Conservation (phyloP, 2,113 vertebrate species). For the Andinoacara biseriatus region DNA sequence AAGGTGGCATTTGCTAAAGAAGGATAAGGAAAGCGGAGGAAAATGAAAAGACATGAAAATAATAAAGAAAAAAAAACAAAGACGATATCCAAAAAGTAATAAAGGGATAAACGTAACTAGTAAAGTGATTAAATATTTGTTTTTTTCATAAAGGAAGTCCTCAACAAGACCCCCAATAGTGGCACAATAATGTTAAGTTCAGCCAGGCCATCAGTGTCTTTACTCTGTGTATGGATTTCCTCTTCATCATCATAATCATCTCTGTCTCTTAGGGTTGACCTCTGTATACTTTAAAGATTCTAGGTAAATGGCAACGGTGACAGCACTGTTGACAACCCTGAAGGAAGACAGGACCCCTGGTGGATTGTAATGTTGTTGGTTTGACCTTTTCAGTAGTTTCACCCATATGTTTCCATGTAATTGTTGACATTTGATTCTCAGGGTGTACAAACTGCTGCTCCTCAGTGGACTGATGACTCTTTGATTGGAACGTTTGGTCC, state of each 20-base stretch:
- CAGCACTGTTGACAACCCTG: not conserved
- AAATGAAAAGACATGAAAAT: not conserved
- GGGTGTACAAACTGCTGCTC: not conserved
- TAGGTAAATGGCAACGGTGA: not conserved
- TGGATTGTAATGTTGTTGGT: not conserved
- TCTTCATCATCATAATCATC: not conserved
- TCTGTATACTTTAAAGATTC: not conserved
- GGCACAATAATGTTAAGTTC: not conserved
- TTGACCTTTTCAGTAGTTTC: slow-evolving; percentile 49
- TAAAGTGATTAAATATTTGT: not conserved
- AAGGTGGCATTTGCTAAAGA: too few relatives aligned
- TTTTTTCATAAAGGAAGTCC: not conserved
- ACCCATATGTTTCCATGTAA: slow-evolving; percentile 45
- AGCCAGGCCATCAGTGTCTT: not conserved
- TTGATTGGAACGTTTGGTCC: slow-evolving; percentile 26
- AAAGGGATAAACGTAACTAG: not conserved
- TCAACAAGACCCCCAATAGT: not conserved
- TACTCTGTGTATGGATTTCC: not conserved
- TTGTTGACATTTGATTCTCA: slow-evolving; percentile 43
- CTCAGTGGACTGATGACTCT: slow-evolving; percentile 28
- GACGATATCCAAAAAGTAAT: not conserved
- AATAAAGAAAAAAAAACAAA: not conserved
- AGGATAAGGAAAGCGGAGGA: not conserved
- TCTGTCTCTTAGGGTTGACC: slow-evolving; percentile 8
- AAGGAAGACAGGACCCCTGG: not conserved